Conservation (phyloP, 2,888 invertebrate species). For the Drosophila pseudotakahashii region DNA sequence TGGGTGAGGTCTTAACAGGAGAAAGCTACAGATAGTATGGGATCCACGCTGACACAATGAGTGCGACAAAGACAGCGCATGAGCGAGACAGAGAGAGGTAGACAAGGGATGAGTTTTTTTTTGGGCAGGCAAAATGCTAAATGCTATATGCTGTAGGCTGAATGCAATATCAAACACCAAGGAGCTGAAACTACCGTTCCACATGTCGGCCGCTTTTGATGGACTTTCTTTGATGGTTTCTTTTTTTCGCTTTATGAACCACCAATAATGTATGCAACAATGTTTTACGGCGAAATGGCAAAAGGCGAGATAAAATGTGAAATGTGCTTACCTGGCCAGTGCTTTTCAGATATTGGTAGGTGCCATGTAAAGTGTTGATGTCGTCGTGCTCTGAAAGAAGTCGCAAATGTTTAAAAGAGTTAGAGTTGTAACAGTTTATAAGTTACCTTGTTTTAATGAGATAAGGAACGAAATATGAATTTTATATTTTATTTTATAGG, state of each 20-base stretch:
- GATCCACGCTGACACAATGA: slow-evolving; percentile 24
- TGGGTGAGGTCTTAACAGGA: slow-evolving; percentile 34
- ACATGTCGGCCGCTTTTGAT: slow-evolving; percentile 60
- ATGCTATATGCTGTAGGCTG: slow-evolving; percentile 22
- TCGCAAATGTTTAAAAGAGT: not conserved
- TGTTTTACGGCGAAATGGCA: slow-evolving; percentile 58
- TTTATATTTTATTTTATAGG: too few relatives aligned
- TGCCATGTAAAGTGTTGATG: slow-evolving; percentile 83
- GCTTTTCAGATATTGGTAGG: slow-evolving; percentile 86
- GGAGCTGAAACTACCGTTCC: slow-evolving; percentile 59
- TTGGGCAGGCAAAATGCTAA: slow-evolving; percentile 41
- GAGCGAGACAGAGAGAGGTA: slow-evolving; percentile 16
- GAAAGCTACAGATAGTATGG: slow-evolving; percentile 25
- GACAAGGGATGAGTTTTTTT: slow-evolving; percentile 47
- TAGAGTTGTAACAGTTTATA: too few relatives aligned
- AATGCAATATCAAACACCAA: slow-evolving; percentile 83
- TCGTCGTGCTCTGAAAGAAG: slow-evolving; percentile 80
- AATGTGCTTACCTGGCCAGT: slow-evolving; percentile 86
- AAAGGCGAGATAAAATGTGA: slow-evolving; percentile 42
- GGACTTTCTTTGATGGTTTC: slow-evolving; percentile 43
- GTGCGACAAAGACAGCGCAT: slow-evolving; percentile 22
- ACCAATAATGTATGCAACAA: slow-evolving; percentile 58
- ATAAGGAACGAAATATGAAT: too few relatives aligned
- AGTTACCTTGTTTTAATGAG: not conserved
- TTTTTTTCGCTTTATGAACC: slow-evolving; percentile 49